Conservation (phyloP, 2,797 vertebrate genomes). For the Schizopygopsis pylzovi region DNA sequence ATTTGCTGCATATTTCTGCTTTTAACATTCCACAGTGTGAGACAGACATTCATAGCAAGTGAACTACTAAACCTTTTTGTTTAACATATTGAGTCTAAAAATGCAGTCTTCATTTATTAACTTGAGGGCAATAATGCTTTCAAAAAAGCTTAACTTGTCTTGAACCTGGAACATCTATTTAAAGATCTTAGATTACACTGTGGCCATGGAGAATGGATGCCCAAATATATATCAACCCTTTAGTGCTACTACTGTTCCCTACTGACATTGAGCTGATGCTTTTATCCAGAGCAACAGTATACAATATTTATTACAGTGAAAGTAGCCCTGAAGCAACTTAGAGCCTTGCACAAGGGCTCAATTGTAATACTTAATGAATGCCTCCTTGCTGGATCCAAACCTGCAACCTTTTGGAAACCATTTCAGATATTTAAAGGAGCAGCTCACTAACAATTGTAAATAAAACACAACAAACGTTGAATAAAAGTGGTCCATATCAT, state of each 20-base stretch:
- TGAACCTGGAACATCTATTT: conserved; percentile 42
- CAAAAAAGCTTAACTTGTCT: conserved; percentile 1
- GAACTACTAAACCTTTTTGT: not conserved
- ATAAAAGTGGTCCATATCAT: not conserved
- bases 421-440: not conserved
- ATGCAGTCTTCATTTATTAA: not conserved
- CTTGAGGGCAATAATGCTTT: not conserved
- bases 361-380: not conserved
- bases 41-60: not conserved
- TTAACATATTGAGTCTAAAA: not conserved
- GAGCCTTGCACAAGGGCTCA: not conserved
- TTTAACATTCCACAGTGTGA: not conserved
- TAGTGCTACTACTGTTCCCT: conserved; percentile 1
- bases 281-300: conserved; percentile 5
- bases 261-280: conserved; percentile 14
- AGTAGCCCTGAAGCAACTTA: not conserved
- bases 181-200: conserved; percentile 37
- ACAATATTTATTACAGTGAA: conserved; percentile 7
- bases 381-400: not conserved
- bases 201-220: conserved; percentile 6
- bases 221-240: conserved; percentile 39
- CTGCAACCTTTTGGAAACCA: not conserved
- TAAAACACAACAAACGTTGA: not conserved
- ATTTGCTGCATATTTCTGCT: not conserved
- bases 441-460: not conserved